Evolutionary conservation across 2,888 invertebrate genomes (phyloP).

Genomic region (Apantesis nais): DNA sequence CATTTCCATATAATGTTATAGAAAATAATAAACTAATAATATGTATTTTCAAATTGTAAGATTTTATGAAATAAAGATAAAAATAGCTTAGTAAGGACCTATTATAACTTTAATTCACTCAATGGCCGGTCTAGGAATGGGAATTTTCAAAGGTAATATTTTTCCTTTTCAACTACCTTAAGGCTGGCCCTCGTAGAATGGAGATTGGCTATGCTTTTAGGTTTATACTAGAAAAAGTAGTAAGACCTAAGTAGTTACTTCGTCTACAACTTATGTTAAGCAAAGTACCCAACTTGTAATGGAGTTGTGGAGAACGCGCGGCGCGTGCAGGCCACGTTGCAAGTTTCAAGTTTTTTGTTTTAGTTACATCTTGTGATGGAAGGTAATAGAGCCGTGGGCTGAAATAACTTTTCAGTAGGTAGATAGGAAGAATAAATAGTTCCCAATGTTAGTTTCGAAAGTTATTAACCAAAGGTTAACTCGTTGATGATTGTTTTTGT

Average conservation of each 20-base stretch:
- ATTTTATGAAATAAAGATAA: constrained; percentile 3
- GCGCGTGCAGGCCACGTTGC: constrained; percentile 43
- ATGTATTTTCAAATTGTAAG: too few species aligned
- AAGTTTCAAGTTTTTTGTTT: constrained; percentile 45
- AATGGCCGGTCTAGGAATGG: background rate
- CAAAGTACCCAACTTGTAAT: constrained; percentile 41
- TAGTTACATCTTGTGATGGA: constrained; percentile 16
- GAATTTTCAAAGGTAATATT: background rate
- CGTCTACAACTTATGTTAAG: constrained; percentile 27
- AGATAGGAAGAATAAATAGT: background rate
- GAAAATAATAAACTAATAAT: too few species aligned
- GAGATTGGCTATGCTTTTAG: constrained; percentile 25
- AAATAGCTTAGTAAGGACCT: background rate
- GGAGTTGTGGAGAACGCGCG: constrained; percentile 46
- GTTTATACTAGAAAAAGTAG: constrained; percentile 13
- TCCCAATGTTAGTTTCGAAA: background rate
- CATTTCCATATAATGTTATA: too few species aligned
- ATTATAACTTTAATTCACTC: constrained; percentile 1
- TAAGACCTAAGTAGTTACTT: constrained; percentile 22
- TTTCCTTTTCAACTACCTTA: constrained; percentile 22
- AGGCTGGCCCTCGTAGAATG: constrained; percentile 28
- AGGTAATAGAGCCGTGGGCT: constrained; percentile 33
- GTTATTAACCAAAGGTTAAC: background rate
- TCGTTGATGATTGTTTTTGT: background rate
- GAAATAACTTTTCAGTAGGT: constrained; percentile 18